Conservation (phyloP, 2,113 vertebrate genomes). For the Ellobius talpinus region DNA sequence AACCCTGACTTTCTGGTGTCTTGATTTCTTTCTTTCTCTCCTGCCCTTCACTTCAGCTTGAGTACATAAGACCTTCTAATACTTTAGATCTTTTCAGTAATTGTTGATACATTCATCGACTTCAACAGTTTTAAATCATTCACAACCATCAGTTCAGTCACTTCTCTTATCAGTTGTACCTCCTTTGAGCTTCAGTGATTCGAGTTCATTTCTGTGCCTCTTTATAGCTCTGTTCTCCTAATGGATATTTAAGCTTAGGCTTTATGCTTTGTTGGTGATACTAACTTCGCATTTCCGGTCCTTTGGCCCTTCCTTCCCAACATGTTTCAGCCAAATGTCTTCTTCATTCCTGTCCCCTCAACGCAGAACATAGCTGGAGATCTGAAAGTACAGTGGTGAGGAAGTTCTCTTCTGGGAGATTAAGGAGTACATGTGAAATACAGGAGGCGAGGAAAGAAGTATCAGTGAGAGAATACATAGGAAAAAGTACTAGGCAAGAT, state of each 20-base stretch:
- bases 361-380: conserved; percentile 19
- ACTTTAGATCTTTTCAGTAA: not conserved
- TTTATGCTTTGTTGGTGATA: not conserved
- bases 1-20: not conserved
- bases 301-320: not conserved
- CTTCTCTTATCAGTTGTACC: not conserved
- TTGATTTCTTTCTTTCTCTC: conserved; percentile 8
- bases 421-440: not conserved
- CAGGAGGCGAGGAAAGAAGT: not conserved
- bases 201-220: not conserved
- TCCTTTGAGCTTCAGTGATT: not conserved
- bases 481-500: not conserved
- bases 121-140: not conserved
- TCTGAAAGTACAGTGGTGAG: not conserved
- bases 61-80: not conserved
- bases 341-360: not conserved
- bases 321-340: not conserved
- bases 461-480: too few species aligned
- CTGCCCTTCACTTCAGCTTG: not conserved
- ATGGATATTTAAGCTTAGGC: not conserved
- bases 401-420: too few species aligned
- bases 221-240: not conserved
- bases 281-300: not conserved
- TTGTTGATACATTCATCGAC: not conserved
- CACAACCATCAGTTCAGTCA: not conserved